phyloP scores from a whole-genome alignment of 2,113 vertebrate genomes.

The Hemiscyllium ocellatum region DNA sequence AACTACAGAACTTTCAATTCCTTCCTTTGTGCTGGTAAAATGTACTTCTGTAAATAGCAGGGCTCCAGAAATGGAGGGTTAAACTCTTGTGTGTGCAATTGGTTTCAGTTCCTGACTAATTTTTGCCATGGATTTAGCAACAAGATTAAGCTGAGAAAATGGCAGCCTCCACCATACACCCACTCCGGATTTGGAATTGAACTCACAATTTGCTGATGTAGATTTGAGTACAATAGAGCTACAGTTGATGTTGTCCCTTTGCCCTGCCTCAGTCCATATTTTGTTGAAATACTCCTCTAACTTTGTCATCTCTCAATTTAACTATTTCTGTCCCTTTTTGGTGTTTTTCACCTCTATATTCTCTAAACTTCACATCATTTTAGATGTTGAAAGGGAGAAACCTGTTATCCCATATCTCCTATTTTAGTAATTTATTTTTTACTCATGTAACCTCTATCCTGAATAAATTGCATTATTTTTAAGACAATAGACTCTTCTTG shows the following conservation, averaged over 20 bases:
- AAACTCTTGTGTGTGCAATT: not conserved
- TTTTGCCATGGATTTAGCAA: not conserved
- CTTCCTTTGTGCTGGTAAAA: not conserved
- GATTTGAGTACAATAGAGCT: not conserved
- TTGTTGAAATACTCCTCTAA: not conserved
- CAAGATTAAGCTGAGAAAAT: not conserved
- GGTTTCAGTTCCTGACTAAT: not conserved
- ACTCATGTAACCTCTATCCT: no score
- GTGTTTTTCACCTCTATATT: no score
- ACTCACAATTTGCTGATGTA: not conserved
- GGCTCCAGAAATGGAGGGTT: not conserved
- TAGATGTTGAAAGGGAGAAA: no score
- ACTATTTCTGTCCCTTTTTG: not conserved
- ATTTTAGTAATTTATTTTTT: no score
- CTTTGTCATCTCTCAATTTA: not conserved
- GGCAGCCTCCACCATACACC: not conserved
- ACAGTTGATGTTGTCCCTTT: not conserved
- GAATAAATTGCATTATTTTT: no score
- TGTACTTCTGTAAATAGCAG: not conserved
- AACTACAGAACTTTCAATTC: not conserved
- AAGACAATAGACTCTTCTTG: no score
- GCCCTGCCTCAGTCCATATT: not conserved
- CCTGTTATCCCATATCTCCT: no score
- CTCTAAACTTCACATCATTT: not conserved
- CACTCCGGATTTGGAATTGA: not conserved